Percentiles rank a stretch among this genome's conserved stretches.
Conservation (phyloP, 2,113 vertebrate species). For the Psettodes erumei region DNA sequence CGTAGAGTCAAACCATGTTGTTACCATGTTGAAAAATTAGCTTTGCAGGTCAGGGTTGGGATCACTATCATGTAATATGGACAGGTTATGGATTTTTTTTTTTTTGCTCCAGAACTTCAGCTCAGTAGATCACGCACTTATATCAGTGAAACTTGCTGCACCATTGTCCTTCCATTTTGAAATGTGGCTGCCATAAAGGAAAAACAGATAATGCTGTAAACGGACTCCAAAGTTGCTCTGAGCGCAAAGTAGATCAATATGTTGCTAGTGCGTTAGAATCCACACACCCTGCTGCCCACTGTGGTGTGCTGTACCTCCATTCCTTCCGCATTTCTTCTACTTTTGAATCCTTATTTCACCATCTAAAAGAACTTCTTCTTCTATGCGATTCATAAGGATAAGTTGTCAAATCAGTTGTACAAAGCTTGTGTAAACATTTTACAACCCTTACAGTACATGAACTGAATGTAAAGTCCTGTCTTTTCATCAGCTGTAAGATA, state of each 20-base stretch:
- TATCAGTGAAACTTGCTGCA: not conserved
- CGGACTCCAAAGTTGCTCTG: not conserved
- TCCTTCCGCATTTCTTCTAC: not conserved
- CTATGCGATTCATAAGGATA: no score
- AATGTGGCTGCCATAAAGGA: not conserved
- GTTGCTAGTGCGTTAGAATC: not conserved
- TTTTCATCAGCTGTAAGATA: not conserved
- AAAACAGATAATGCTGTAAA: not conserved
- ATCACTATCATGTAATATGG: not conserved
- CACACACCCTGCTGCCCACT: not conserved
- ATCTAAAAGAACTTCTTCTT: not conserved
- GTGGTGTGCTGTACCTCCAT: not conserved
- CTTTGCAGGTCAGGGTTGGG: not conserved
- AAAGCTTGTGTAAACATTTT: not conserved
- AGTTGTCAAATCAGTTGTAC: no score
- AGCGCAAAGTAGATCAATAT: slow-evolving; percentile 3
- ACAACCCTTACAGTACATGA: not conserved
- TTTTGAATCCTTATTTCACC: not conserved
- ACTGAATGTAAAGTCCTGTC: not conserved
- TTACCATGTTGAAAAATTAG: no score
- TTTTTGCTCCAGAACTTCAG: not conserved
- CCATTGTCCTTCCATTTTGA: not conserved
- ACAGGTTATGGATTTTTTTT: not conserved
- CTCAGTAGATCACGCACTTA: not conserved
- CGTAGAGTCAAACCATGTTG: not conserved